Base-by-base conservation (phyloP, 30 jellyfish, hydroid and myxozoan species). In the Pelagia noctiluca region DNA sequence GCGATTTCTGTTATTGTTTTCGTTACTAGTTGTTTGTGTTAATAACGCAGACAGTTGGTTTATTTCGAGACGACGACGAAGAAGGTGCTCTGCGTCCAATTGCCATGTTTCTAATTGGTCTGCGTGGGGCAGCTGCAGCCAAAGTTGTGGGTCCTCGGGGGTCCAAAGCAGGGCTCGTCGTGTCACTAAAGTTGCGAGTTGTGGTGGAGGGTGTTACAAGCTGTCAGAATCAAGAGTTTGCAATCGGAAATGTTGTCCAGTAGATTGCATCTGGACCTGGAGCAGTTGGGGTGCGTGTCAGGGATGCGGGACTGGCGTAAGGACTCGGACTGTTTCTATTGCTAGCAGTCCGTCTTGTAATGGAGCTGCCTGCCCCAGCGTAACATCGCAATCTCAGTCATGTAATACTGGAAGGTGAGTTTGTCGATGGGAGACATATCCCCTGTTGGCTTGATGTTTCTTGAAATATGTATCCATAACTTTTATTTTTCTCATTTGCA, bases 181-280 rank as follows among this genome's bases (percentile, higher is more conserved):
- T 54, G 60, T 82, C 69, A 63, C 29, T 2, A 37, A 18, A 37
- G 80, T n/a, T 0, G 71, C 31, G 61, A 70, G 63, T 0, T 66
- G 96, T 10, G 96, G 96, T n/a, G 31, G 90, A 23, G 75, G 96
- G 22, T 64, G 82, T n/a, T 76, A 86, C 60, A 23, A 70, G 26
- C 68, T 86, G 22, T 57, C 83, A 21, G 81, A 86, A 48, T 64
- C 80, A 10, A 38, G 21, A 16, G 85, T 83, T 11, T 90, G 97
- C 85, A 90, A 90, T 42, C 57, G 95, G 32, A 79, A 26, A 22
- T 90, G 97, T 69, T 90, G 97, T 42, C 97, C 97, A 31, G 65
- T 68, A 25, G 32, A 21, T 31, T 90, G 97, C 67, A 32, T 79
- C 1, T 83, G 83, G 16, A 67, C 81, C 24, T 90, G 88, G 95